Evolutionary conservation across 2,888 invertebrate genomes (phyloP).

Genomic region (Diplazon laetatorius): DNA sequence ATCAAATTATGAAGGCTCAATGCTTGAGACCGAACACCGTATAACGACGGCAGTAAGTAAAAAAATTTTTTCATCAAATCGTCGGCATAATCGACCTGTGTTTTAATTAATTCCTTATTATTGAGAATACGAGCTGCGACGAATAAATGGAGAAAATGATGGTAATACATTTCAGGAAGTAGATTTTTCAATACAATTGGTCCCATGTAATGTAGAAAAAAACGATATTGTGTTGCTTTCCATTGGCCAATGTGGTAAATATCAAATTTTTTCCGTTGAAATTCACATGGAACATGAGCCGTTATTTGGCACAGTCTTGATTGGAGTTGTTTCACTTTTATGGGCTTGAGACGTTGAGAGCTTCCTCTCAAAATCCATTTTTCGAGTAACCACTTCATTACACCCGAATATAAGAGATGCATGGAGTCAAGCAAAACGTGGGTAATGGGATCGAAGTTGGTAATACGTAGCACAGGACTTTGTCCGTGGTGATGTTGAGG

Average conservation of each 20-base stretch:
- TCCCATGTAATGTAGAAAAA: slow-evolving; percentile 63
- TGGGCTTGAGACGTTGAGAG: slow-evolving; percentile 15
- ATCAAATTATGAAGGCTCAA: slow-evolving; percentile 61
- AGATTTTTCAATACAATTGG: slow-evolving; percentile 52
- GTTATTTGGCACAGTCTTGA: too few relatives aligned
- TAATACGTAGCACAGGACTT: slow-evolving; percentile 57
- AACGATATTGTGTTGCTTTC: slow-evolving; percentile 69
- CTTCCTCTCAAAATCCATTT: slow-evolving; percentile 38
- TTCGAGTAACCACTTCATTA: slow-evolving; percentile 50
- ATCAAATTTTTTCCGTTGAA: slow-evolving; percentile 66
- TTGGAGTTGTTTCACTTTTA: too few relatives aligned
- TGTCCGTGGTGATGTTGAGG: slow-evolving; percentile 57
- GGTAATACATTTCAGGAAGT: slow-evolving; percentile 50
- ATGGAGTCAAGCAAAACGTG: too few relatives aligned
- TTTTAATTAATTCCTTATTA: slow-evolving; percentile 35
- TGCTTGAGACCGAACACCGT: slow-evolving; percentile 52
- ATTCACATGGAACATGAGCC: slow-evolving; percentile 63
- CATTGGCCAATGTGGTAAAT: slow-evolving; percentile 57
- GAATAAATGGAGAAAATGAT: slow-evolving; percentile 62
- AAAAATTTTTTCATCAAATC: slow-evolving; percentile 52
- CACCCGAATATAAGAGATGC: slow-evolving; percentile 64
- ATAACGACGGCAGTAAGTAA: slow-evolving; percentile 46
- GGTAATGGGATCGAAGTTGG: slow-evolving; percentile 63
- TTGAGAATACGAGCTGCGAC: slow-evolving; percentile 60
- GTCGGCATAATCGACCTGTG: slow-evolving; percentile 43